Evolutionary conservation across 2,113 vertebrate species (phyloP), one percentile per base, ranked within the genome.

Genomic region (Sander vitreus): DNA sequence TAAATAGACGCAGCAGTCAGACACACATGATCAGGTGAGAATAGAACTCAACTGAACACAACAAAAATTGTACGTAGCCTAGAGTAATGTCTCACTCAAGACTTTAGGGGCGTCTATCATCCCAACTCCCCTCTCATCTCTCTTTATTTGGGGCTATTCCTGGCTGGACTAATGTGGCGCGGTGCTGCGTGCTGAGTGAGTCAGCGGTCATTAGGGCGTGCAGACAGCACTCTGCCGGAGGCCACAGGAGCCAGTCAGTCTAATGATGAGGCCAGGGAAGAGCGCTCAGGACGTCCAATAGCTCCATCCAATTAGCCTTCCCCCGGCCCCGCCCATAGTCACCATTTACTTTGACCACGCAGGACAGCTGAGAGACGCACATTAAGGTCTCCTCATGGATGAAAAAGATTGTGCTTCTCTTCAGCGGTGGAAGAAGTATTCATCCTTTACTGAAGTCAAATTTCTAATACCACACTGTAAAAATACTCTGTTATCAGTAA

Each of bases 221-320:
- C 89, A 92, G 91, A 94, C 93, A 89, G 85, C 90, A 85, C 91
- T 92, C 83, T 85, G 84, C 85, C 88, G 45, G 87, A 87, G 92
- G 86, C 91, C 91, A 75, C 83, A 92, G 90, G 89, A 93, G 93
- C 89, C 93, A 92, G 93, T 67, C 90, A 89, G 91, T 94, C 91
- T 94, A 88, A 89, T 89, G 91, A 89, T 78, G 88, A 91, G 77
- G 85, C 89, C 78, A 58, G 74, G 23, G 77, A 87, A 89, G 85
- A 85, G 80, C 45, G 68, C 65, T 81, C 87, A 85, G 82, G 86
- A 88, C 81, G 79, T 87, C 84, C 87, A 66, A 54, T 21, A 77
- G 74, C 81, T 82, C 83, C 76, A 58, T 87, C 86, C 88, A 88
- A 87, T 91, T 85, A 89, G 80, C 66, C 57, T 36, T 0, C 0